Base-by-base conservation (phyloP, 2,888 invertebrate species). In the Meiosimyza platycephala region DNA sequence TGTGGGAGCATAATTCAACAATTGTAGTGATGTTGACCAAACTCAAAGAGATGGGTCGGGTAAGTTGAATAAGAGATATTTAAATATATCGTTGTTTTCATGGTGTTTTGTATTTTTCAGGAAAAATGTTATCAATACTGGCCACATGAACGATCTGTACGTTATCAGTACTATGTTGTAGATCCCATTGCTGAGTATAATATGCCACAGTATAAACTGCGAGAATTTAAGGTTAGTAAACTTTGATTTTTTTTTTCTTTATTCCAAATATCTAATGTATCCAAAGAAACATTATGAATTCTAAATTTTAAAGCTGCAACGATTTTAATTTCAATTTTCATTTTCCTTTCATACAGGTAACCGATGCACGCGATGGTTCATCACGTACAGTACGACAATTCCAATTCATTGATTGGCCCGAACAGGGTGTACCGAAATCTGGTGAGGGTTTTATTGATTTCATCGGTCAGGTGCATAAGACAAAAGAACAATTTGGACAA, bases 71-170 rank as follows among this genome's bases (percentile, higher is more conserved):
- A 15, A 33, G n/a, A 3, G 28, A 13, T n/a, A 18, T 18, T 12
- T 9, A 16, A 18, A 57, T n/a, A 28, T 2, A 18, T 12, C 4
- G 28, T 5, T 16, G 16, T 57, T 12, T 18, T 63, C 2, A 47
- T 63, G 3, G 18, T 15, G 13, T 22, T 47, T 40, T 11, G 28
- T 55, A 68, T 68, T 57, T 72, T 75, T 6, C 51, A 97, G 95
- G 99, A 99, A 87, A 99, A 99, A 89, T 99, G 99, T 85, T 97
- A 96, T 87, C 98, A 98, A 86, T 99, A 99, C 88, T 99, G 99
- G 99, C 99, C 99, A 0, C 96, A 96, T 81, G 99, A 99, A 86
- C 91, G 98, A 81, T 98, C 98, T 48, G 96, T 97, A 55, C 92
- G 98, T 76, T 99, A 98, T 89, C 97, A 98, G 86, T 98, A 96